Conservation (phyloP, 2,797 vertebrate species). For the Buphagus erythrorhynchus region DNA sequence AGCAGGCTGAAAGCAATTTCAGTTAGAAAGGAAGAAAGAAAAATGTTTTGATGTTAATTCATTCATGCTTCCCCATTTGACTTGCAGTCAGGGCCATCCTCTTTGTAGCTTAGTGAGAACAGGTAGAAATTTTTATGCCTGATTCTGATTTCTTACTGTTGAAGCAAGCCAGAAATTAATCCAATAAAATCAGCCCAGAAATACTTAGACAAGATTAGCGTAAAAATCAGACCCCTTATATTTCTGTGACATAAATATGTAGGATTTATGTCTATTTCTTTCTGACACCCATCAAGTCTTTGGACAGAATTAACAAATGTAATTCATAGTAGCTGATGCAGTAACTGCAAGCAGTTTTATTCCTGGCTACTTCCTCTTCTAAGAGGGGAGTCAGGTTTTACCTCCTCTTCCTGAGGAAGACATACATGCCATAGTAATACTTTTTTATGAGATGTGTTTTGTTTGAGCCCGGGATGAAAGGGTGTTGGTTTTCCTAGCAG, state of each 20-base stretch:
- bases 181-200: background rate
- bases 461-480: background rate
- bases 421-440: background rate
- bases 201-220: background rate
- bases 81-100: background rate
- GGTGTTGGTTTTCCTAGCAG: background rate
- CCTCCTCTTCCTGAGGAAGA: background rate
- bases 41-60: conserved; percentile 44
- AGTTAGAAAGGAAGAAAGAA: conserved; percentile 3
- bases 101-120: background rate
- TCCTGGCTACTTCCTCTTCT: background rate
- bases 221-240: background rate
- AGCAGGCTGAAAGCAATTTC: conserved; percentile 43
- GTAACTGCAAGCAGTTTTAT: background rate
- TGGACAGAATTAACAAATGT: background rate
- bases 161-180: background rate
- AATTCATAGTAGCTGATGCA: background rate
- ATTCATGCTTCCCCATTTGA: conserved; percentile 16
- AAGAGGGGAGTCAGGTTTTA: background rate
- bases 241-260: background rate
- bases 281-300: background rate
- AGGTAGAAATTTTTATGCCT: background rate
- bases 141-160: background rate
- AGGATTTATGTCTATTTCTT: background rate
- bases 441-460: background rate